A percentile compares a stretch with the other conserved stretches of the same genome.
Conservation (phyloP, 23 tunicate species). For the Styela plicata region DNA sequence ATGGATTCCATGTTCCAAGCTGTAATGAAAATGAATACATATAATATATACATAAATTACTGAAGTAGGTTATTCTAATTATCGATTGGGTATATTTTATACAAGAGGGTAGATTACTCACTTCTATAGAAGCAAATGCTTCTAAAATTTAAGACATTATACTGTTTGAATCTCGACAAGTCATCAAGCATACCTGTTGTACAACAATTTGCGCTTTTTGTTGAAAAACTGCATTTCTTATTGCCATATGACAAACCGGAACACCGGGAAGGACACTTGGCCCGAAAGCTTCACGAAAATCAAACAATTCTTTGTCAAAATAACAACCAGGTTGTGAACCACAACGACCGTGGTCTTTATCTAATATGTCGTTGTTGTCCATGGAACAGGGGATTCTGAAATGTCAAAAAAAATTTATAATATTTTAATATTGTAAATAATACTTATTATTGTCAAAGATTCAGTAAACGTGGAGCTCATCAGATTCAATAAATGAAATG, state of each 20-base stretch:
- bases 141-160: no score
- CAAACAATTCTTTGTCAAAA: conserved; percentile 51
- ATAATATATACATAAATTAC: no score
- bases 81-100: no score
- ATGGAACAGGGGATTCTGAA: conserved; percentile 66
- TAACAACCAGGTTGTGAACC: conserved; percentile 66
- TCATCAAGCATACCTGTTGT: conserved; percentile 32
- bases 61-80: no score
- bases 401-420: neutral
- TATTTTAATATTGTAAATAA: no score
- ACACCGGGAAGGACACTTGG: conserved; percentile 81
- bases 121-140: no score
- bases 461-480: no score
- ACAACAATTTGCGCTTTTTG: conserved; percentile 14
- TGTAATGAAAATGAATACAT: no score
- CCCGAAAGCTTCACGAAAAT: conserved; percentile 45
- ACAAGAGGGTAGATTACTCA: no score
- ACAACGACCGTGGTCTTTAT: conserved; percentile 23
- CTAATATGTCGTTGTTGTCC: conserved; percentile 20
- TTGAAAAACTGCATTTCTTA: conserved; percentile 68
- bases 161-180: no score
- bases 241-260: conserved; percentile 85
- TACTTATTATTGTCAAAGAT: no score
- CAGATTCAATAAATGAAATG: no score
- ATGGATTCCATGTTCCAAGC: conserved; percentile 57